Evolutionary conservation across 2,888 invertebrate genomes (phyloP).

Genomic region (Rambutsinella grinnellia): DNA sequence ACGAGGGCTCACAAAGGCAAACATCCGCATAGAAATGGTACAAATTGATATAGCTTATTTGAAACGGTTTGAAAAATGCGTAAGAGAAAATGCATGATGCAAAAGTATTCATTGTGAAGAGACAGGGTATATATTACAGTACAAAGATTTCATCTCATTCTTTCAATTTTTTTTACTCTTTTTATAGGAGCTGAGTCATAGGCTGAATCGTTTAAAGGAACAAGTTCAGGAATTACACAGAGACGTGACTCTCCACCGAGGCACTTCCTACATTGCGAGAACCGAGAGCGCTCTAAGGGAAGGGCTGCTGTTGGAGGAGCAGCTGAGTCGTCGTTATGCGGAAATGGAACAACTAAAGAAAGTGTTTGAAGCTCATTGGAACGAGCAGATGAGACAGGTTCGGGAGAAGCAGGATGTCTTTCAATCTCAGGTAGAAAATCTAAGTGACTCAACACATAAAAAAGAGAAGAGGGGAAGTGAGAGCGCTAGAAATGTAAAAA

Average conservation of each 20-base stretch:
- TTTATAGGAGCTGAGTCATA: slow-evolving; percentile 74
- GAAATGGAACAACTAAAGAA: slow-evolving; percentile 75
- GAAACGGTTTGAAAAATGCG: no score
- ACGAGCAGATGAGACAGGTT: slow-evolving; percentile 79
- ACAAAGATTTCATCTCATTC: slow-evolving; percentile 1
- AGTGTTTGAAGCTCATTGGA: slow-evolving; percentile 78
- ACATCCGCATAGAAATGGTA: no score
- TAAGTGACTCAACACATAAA: slow-evolving; percentile 40
- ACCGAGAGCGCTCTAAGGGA: slow-evolving; percentile 73
- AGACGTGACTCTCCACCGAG: slow-evolving; percentile 78
- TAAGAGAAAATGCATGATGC: no score
- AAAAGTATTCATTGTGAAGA: background rate
- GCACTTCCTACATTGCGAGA: slow-evolving; percentile 68
- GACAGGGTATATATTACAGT: background rate
- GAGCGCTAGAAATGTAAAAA: background rate
- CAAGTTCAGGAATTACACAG: slow-evolving; percentile 78
- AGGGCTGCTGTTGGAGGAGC: slow-evolving; percentile 75
- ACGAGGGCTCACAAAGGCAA: slow-evolving; percentile 2
- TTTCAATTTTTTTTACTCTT: slow-evolving; percentile 26
- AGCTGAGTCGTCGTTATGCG: slow-evolving; percentile 75
- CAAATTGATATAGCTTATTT: no score
- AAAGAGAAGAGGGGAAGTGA: background rate
- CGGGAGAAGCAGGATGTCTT: slow-evolving; percentile 80
- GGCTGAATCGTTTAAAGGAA: slow-evolving; percentile 75
- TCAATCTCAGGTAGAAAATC: slow-evolving; percentile 73